phyloP scores from a whole-genome alignment of 1,140 invertebrate genomes.

The Rhagoletis zephyria region DNA sequence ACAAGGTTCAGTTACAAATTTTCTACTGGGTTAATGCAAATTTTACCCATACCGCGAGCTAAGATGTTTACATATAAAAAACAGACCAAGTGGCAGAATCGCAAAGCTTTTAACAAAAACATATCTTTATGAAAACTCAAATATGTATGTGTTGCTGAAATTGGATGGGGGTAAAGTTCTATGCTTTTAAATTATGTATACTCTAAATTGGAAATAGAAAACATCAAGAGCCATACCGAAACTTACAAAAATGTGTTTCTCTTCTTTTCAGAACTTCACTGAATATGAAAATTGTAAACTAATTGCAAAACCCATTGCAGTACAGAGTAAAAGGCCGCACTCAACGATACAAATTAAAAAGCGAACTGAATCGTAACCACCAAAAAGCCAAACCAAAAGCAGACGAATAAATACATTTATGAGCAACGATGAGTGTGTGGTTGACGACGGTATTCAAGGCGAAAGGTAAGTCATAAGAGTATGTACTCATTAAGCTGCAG shows the following conservation, averaged over 20 bases:
- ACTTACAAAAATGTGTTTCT: not conserved
- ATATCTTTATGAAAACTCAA: too few species aligned
- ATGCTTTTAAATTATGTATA: too few species aligned
- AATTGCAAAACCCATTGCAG: not conserved
- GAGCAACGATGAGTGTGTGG: slow-evolving; percentile 3
- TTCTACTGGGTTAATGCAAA: too few species aligned
- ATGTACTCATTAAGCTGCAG: not conserved
- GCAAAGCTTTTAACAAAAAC: too few species aligned
- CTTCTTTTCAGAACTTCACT: not conserved
- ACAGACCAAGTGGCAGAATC: too few species aligned
- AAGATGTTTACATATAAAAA: too few species aligned
- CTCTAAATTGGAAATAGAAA: not conserved
- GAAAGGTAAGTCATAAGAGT: not conserved
- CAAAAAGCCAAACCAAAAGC: not conserved
- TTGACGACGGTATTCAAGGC: not conserved
- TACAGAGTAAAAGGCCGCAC: not conserved
- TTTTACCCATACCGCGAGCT: too few species aligned
- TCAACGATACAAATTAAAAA: not conserved
- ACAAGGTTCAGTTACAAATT: too few species aligned
- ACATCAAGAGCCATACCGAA: not conserved
- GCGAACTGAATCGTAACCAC: not conserved
- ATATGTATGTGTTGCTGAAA: too few species aligned
- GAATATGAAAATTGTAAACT: not conserved
- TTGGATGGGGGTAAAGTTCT: too few species aligned
- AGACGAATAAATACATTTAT: not conserved